These are phyloP conservation scores for Notarius lentiginosus DNA, from an alignment of 2,113 vertebrate species.

Conservation along the genomic window DNA sequence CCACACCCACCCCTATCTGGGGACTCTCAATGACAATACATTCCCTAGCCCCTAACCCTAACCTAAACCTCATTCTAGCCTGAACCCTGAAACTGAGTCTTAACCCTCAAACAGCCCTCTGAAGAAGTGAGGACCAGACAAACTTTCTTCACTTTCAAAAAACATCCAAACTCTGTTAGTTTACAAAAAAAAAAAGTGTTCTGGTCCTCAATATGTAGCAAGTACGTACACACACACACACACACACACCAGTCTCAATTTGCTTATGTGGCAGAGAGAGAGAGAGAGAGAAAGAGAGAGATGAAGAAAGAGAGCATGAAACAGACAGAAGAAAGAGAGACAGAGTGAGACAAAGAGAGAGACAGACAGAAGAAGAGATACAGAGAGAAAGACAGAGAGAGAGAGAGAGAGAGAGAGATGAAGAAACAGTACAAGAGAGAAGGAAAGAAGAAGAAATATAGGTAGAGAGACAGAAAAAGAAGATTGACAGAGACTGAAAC, in stretches of 20 bases:
- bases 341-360: background rate
- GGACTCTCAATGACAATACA: too few relatives aligned
- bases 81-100: too few relatives aligned
- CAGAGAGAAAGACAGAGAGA: background rate
- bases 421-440: background rate
- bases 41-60: too few relatives aligned
- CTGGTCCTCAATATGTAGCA: too few relatives aligned
- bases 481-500: background rate
- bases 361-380: background rate
- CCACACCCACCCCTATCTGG: background rate
- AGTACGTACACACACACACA: background rate
- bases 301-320: background rate
- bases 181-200: too few relatives aligned
- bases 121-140: too few relatives aligned
- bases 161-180: too few relatives aligned
- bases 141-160: too few relatives aligned
- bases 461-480: background rate
- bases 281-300: background rate
- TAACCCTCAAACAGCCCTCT: too few relatives aligned
- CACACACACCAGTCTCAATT: constrained; percentile 2
- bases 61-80: too few relatives aligned
- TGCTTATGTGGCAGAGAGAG: constrained; percentile 23
- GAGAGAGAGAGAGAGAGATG: too few relatives aligned
- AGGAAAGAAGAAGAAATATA: background rate
- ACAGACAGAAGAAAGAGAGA: background rate